Evolutionary conservation across 2,888 invertebrate species (phyloP).

Genomic region (Drosophila leonis): DNA sequence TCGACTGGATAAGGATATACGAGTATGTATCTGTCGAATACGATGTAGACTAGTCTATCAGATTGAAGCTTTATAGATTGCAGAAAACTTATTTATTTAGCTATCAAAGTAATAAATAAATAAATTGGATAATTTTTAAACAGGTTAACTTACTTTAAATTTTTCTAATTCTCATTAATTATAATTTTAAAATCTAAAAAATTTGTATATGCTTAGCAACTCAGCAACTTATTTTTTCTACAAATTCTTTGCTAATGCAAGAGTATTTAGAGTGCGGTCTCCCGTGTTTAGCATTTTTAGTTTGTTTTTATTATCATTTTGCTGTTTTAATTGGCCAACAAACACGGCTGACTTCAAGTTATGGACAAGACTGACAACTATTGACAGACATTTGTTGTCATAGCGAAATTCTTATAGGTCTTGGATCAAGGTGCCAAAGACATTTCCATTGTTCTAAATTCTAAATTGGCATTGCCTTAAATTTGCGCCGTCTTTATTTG

Average conservation of each 20-base stretch:
- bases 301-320: slow-evolving; percentile 55
- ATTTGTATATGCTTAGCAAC: no score
- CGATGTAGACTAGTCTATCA: background rate
- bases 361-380: slow-evolving; percentile 1
- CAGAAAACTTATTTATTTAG: no score
- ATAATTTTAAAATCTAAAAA: no score
- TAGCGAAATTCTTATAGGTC: background rate
- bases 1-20: no score
- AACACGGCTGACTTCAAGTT: slow-evolving; percentile 15
- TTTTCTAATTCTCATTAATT: no score
- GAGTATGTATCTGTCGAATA: background rate
- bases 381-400: slow-evolving; percentile 17
- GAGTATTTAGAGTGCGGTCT: background rate
- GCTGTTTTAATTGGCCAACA: slow-evolving; percentile 64
- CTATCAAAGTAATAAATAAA: no score
- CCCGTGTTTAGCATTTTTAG: no score
- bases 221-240: no score
- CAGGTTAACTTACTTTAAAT: background rate
- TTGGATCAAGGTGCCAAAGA: slow-evolving; percentile 5
- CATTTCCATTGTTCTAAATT: slow-evolving; percentile 9
- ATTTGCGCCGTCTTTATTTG: slow-evolving; percentile 3
- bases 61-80: background rate
- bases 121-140: background rate
- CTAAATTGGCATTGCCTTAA: background rate
- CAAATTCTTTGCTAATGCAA: background rate